Percentiles rank a stretch among this genome's conserved stretches.
These are phyloP conservation scores for Catharus ustulatus DNA, from an alignment of 2,797 vertebrate genomes.

Conservation along the genomic window DNA sequence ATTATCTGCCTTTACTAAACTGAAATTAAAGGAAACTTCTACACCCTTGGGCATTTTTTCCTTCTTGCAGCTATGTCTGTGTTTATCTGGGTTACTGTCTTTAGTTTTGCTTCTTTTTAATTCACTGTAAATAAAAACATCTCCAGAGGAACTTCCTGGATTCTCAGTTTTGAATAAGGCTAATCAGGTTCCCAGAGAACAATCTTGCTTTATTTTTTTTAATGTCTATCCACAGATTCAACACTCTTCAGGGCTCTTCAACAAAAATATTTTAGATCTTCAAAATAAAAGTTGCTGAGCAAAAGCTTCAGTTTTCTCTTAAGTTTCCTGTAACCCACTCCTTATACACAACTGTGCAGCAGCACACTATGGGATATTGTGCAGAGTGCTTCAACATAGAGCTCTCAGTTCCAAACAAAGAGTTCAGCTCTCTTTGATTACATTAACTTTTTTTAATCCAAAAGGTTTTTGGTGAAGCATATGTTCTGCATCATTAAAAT, in stretches of 20 bases:
- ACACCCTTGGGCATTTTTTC: neutral
- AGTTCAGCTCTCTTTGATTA: conserved; percentile 68
- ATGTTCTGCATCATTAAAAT: conserved; percentile 79
- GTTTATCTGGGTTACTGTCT: conserved; percentile 15
- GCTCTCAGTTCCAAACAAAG: conserved; percentile 64
- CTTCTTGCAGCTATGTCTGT: neutral
- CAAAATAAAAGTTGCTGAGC: conserved; percentile 23
- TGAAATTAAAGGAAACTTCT: conserved; percentile 12
- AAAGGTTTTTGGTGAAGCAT: conserved; percentile 73
- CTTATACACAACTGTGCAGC: neutral
- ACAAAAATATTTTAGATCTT: conserved; percentile 42
- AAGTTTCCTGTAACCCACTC: conserved; percentile 16
- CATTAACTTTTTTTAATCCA: conserved; percentile 73
- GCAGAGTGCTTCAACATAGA: conserved; percentile 41
- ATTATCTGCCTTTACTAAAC: conserved; percentile 14
- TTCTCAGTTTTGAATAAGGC: conserved; percentile 29
- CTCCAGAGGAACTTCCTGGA: conserved; percentile 29
- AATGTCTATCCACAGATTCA: conserved; percentile 1
- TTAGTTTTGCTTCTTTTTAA: neutral
- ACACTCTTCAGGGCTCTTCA: conserved; percentile 21
- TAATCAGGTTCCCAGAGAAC: conserved; percentile 47
- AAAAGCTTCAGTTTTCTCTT: neutral
- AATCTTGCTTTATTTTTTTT: conserved; percentile 18
- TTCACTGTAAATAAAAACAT: conserved; percentile 42
- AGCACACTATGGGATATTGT: neutral